Evolutionary conservation across 2,113 vertebrate genomes (phyloP).

Genomic region (Gambusia affinis): DNA sequence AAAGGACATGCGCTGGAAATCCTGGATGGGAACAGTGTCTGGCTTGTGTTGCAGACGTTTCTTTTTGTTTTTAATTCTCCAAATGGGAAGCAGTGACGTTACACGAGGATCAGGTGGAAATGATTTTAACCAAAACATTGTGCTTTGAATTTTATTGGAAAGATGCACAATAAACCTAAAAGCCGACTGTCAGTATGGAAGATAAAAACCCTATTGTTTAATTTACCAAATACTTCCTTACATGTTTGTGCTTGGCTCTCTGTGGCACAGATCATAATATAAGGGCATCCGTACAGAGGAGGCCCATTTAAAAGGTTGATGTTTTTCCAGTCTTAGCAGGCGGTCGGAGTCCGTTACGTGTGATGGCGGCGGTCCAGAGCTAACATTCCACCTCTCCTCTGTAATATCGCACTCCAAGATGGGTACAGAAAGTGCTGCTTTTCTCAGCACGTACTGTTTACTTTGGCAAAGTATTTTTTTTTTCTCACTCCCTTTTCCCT

Average conservation of each 20-base stretch:
- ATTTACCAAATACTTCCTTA: background rate
- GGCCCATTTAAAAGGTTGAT: slow-evolving; percentile 34
- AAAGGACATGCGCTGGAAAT: slow-evolving; percentile 73
- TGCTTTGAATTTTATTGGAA: background rate
- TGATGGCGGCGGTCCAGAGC: slow-evolving; percentile 66
- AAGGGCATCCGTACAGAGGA: slow-evolving; percentile 53
- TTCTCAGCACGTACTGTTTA: slow-evolving; percentile 70
- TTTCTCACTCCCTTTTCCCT: slow-evolving; percentile 27
- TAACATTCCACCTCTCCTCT: slow-evolving; percentile 75
- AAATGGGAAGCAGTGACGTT: slow-evolving; percentile 36
- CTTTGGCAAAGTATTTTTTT: slow-evolving; percentile 27
- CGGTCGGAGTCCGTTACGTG: slow-evolving; percentile 52
- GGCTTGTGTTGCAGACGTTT: slow-evolving; percentile 43
- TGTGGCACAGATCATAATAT: slow-evolving; percentile 42
- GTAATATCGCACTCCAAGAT: slow-evolving; percentile 69
- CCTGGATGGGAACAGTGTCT: slow-evolving; percentile 57
- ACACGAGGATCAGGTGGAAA: slow-evolving; percentile 26
- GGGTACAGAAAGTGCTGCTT: slow-evolving; percentile 78
- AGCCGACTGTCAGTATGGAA: background rate
- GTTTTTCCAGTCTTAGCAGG: slow-evolving; percentile 24
- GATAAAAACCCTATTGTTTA: no score
- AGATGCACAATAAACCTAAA: background rate
- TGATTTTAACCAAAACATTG: slow-evolving; percentile 2
- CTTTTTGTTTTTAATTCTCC: background rate
- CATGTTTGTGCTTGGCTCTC: background rate